Conservation (phyloP, 1,140 invertebrate species). For the Wiebesia pumilae region DNA sequence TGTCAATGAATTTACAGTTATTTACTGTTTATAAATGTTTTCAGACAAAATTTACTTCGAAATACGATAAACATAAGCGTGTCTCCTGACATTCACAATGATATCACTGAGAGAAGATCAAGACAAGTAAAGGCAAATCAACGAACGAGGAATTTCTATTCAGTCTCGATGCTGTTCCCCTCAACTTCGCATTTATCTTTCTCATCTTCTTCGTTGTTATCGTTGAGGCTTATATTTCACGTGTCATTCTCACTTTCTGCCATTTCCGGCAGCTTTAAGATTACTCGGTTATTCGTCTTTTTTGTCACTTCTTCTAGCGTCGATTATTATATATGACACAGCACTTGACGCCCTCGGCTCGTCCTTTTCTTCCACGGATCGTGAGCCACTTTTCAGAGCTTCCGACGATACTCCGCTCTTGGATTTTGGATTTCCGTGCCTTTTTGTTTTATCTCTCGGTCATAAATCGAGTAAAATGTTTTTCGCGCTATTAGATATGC, state of each 20-base stretch:
- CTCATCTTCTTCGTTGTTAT: neutral
- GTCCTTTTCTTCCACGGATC: neutral
- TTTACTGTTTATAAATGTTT: no score
- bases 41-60: no score
- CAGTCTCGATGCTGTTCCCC: no score
- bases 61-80: no score
- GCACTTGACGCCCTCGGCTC: no score
- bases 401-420: neutral
- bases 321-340: neutral
- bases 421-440: neutral
- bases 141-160: neutral
- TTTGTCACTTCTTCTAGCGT: neutral
- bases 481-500: neutral
- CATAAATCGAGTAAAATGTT: conserved; percentile 12
- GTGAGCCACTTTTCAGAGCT: neutral
- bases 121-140: neutral
- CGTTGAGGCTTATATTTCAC: neutral
- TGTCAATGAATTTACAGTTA: no score
- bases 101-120: neutral
- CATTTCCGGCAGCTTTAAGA: conserved; percentile 35
- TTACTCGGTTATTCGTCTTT: conserved; percentile 15
- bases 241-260: conserved; percentile 31
- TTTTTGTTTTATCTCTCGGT: neutral
- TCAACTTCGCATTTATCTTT: conserved; percentile 6
- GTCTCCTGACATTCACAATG: neutral